Base-by-base conservation (phyloP, 2,113 vertebrate genomes). In the Bothrops jararaca region DNA sequence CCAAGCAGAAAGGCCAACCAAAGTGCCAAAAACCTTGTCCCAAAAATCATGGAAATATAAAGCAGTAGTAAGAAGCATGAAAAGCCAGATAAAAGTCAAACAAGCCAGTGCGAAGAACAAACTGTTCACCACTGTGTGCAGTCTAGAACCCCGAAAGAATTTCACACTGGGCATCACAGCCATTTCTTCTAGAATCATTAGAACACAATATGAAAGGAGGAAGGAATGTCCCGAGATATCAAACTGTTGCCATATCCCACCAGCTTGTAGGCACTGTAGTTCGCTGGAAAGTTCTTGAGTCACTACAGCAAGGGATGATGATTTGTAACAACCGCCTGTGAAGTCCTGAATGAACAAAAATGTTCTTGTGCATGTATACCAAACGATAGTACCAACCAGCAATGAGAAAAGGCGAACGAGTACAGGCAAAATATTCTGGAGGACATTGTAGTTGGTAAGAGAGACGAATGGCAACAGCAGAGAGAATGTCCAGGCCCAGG, bases 211-310 rank as follows among this genome's bases (percentile, higher is more conserved):
- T 0, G 98, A 93, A 93, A 99, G 98, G 92, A 99, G 98, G 93
- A 99, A 99, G 89, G 98, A 99, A 97, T 99, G 99, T 20, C 99
- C 99, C 0, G 99, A 99, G 96, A 99, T 99, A 97, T 99, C 99
- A 1, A 98, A 98, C 89, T 98, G 98, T 0, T 96, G 13, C 99
- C 99, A 99, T 50, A 97, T 96, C 29, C 98, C 98, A 0, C 98
- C 97, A 18, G 97, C 97, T 29, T 48, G 92, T 58, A 93, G 97
- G 97, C 99, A 99, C n/a, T 96, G 95, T 1, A 91, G 93, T 95
- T 98, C 99, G 90, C 93, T 97, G 2, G 15, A 4, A 15, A 97
- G 96, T 0, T 97, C 96, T 20, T 34, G 50, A 1, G 1, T 94
- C 45, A 97, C 0, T 0, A 94, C 93, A 0, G 95, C 45, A 93